Evolutionary conservation across 2,113 vertebrate genomes (phyloP), one percentile per base, ranked within the genome.

Genomic region (Taxidea taxus): DNA sequence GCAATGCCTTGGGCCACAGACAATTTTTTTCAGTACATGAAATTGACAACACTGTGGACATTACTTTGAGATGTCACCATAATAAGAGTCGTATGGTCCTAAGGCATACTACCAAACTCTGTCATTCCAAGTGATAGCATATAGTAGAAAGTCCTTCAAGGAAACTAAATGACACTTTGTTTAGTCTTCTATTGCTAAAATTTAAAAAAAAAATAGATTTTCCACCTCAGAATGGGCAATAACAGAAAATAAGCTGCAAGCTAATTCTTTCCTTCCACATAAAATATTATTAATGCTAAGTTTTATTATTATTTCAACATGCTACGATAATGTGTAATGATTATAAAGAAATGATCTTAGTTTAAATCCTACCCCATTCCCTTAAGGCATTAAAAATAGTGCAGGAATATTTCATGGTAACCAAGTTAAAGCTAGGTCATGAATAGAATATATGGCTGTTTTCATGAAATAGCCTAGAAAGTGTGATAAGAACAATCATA

Each of bases 221-320:
- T 87, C 23, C 6, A 77, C 2, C 56, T 34, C 34, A 11, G 14
- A 88, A 85, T 82, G n/a, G 18, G 2, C 23, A 96, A 60, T 42
- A 86, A 34, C 13, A 91, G 44, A 83, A 88, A 83, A 91, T 42
- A 21, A 12, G 0, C 13, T 88, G 18, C 18, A 81, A 90, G 34
- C 6, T 70, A 77, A 85, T 83, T 93, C 44, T 60, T 82, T 81
- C 27, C 16, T 2, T 94, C 15, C 42, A 62, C 60, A 58, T 62
- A 74, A 97, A 97, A 95, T 31, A 83, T 2, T 2, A 20, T 31
- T 31, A 77, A 94, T 64, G n/a, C 6, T 92, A 91, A 97, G 56
- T 91, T 95, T 88, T 93, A 94, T 75, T 93, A 92, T 86, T 47
- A 94, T 87, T 97, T 91, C 37, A 93, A 93, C 72, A 97, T 90